Conservation (phyloP, 2,113 vertebrate species). For the Oryzias javanicus region DNA sequence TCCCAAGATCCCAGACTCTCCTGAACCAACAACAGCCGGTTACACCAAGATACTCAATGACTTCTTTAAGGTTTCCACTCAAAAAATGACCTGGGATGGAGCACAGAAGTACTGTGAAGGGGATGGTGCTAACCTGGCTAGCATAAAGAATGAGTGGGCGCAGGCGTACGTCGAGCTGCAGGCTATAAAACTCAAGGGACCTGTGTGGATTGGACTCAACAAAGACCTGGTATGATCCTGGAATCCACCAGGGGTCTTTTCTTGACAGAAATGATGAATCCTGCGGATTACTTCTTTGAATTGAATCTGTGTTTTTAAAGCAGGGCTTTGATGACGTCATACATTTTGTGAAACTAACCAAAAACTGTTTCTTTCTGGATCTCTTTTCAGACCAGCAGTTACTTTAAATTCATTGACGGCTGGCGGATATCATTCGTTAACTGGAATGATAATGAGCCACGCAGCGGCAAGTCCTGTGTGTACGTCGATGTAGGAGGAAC, state of each 20-base stretch:
- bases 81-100: slow-evolving; percentile 80
- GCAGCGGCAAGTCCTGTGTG: slow-evolving; percentile 77
- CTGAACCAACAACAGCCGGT: slow-evolving; percentile 50
- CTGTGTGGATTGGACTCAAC: slow-evolving; percentile 87
- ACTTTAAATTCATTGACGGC: slow-evolving; percentile 81
- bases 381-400: slow-evolving; percentile 73
- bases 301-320: too few species aligned
- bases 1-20: slow-evolving; percentile 42
- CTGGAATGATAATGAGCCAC: slow-evolving; percentile 81
- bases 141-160: slow-evolving; percentile 76
- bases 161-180: slow-evolving; percentile 77
- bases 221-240: slow-evolving; percentile 75
- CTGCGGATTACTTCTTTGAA: too few species aligned
- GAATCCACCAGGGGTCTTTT: neutral
- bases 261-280: too few species aligned
- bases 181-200: slow-evolving; percentile 61
- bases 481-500: slow-evolving; percentile 77
- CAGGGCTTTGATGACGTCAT: too few species aligned
- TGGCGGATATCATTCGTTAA: slow-evolving; percentile 79
- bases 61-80: slow-evolving; percentile 73
- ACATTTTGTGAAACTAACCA: neutral
- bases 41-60: slow-evolving; percentile 73
- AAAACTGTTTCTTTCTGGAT: neutral
- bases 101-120: slow-evolving; percentile 73
- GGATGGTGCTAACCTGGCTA: slow-evolving; percentile 70